These are phyloP conservation scores for Nyctereutes procyonoides DNA, from an alignment of 2,113 vertebrate species.

Conservation along the genomic window DNA sequence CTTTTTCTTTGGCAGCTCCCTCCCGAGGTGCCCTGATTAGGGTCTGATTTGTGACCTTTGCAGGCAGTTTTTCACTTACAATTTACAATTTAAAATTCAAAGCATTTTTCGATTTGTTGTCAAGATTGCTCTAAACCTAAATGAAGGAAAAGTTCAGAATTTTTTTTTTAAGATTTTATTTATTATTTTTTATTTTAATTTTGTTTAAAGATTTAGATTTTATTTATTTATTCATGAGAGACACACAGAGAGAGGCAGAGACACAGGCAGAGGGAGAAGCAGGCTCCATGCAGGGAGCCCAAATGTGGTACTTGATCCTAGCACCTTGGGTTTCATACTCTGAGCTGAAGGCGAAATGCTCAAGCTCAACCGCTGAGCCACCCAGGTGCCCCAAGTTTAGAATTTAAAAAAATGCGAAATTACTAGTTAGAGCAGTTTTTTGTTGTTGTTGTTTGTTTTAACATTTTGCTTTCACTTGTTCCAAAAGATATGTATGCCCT, in stretches of 20 bases:
- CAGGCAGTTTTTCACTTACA: background rate
- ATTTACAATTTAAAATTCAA: constrained; percentile 18
- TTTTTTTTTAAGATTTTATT: background rate
- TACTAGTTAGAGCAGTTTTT: background rate
- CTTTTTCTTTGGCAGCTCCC: background rate
- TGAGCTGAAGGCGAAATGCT: too few species aligned
- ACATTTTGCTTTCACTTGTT: constrained; percentile 32
- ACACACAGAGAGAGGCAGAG: too few species aligned
- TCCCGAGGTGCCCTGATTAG: background rate
- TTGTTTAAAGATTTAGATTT: too few species aligned
- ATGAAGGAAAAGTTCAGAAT: constrained; percentile 48
- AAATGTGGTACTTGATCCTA: too few species aligned
- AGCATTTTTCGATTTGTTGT: constrained; percentile 11
- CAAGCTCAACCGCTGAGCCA: too few species aligned
- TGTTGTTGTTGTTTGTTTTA: background rate
- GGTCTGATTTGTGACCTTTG: constrained; percentile 21
- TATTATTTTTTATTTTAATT: too few species aligned
- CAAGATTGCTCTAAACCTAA: constrained; percentile 8
- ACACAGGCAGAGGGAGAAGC: too few species aligned
- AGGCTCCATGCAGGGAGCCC: too few species aligned
- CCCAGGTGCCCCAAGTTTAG: too few species aligned
- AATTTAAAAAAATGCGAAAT: background rate
- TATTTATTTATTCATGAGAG: too few species aligned
- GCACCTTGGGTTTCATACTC: too few species aligned
- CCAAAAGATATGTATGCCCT: background rate